phyloP scores from a whole-genome alignment of 2,113 vertebrate species.

The Nothoprocta perdicaria region DNA sequence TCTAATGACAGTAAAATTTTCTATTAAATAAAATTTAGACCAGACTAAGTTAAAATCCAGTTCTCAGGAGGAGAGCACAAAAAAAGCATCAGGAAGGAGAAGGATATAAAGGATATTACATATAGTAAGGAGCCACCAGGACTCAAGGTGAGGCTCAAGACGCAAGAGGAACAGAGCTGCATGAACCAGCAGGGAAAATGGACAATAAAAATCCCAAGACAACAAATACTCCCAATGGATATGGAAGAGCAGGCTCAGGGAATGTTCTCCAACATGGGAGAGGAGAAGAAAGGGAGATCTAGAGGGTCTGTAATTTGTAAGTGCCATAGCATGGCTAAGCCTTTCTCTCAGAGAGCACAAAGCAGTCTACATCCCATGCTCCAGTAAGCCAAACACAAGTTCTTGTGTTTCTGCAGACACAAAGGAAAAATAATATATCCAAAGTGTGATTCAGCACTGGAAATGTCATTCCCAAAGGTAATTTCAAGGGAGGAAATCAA shows the following conservation, averaged over 20 bases:
- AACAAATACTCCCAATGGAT: no score
- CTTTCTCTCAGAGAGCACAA: not conserved
- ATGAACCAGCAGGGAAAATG: no score
- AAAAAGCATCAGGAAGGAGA: no score
- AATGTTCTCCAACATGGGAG: no score
- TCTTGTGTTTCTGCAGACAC: not conserved
- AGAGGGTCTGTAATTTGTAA: not conserved
- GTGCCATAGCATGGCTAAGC: not conserved
- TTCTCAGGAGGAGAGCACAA: no score
- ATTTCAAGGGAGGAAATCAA: not conserved
- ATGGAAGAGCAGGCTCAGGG: no score
- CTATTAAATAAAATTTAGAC: not conserved
- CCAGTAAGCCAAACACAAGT: not conserved
- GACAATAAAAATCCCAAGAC: no score
- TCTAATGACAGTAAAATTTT: no score
- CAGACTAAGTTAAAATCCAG: not conserved
- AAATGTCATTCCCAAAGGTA: not conserved
- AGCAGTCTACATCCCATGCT: accelerated
- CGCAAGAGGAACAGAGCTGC: no score
- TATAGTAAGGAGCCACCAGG: no score
- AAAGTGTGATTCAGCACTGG: not conserved
- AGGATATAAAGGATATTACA: no score
- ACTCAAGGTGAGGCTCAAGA: no score
- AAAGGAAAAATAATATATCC: accelerated
- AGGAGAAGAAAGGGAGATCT: not conserved